phyloP scores from a whole-genome alignment of 2,888 invertebrate genomes.

The Polyploca ridens region DNA sequence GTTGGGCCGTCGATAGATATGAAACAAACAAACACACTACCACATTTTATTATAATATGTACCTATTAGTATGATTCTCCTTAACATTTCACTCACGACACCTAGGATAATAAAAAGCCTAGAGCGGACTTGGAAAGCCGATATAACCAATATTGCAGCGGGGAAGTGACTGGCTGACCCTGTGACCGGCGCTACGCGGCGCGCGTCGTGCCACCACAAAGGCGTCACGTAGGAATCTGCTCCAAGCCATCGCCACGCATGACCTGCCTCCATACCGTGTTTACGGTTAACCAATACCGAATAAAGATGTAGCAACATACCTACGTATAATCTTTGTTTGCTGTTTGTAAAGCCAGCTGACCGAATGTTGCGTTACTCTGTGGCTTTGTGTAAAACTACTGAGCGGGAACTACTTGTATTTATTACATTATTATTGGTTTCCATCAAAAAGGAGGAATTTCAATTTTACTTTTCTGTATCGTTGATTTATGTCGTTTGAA shows the following conservation, averaged over 20 bases:
- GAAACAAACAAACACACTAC: too few relatives aligned
- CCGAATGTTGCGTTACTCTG: background rate
- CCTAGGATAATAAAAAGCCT: slow-evolving; percentile 2
- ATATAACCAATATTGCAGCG: slow-evolving; percentile 18
- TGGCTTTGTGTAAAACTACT: slow-evolving; percentile 6
- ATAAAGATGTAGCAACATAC: slow-evolving; percentile 27
- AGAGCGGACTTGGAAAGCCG: background rate
- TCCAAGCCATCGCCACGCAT: slow-evolving; percentile 34
- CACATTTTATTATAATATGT: too few relatives aligned
- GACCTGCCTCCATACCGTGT: slow-evolving; percentile 38
- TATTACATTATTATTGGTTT: background rate
- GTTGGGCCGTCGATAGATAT: too few relatives aligned
- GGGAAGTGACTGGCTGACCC: slow-evolving; percentile 25
- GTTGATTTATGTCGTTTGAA: background rate
- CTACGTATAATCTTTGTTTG: background rate
- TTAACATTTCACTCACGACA: background rate
- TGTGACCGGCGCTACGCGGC: slow-evolving; percentile 16
- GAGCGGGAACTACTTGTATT: background rate
- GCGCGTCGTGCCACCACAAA: slow-evolving; percentile 28
- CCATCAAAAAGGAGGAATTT: background rate
- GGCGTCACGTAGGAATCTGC: slow-evolving; percentile 44
- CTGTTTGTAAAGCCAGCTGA: background rate
- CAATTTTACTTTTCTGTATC: background rate
- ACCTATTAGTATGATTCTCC: background rate
- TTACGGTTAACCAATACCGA: slow-evolving; percentile 30